Evolutionary conservation across 1,140 invertebrate genomes (phyloP).

Genomic region (Pissodes strobi): DNA sequence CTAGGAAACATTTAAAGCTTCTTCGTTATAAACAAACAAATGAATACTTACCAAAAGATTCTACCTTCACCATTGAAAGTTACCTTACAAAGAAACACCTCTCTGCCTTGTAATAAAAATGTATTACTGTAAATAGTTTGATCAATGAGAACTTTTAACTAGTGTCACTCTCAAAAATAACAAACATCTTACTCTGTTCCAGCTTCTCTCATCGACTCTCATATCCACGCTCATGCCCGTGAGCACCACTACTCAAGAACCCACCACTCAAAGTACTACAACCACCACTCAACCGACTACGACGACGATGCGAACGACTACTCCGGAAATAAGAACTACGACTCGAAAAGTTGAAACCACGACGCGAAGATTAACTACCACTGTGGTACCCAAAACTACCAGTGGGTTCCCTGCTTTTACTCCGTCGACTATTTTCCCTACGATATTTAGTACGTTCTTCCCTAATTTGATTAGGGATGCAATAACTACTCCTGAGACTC

Average conservation of each 20-base stretch:
- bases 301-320: slow-evolving; percentile 45
- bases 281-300: slow-evolving; percentile 47
- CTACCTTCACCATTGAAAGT: too few species aligned
- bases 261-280: slow-evolving; percentile 26
- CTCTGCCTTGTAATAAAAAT: too few species aligned
- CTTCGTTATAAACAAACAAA: too few species aligned
- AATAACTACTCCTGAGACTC: slow-evolving; percentile 6
- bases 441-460: slow-evolving; percentile 39
- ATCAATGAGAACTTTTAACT: neutral
- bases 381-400: too few species aligned
- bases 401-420: slow-evolving; percentile 8
- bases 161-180: neutral
- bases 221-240: neutral
- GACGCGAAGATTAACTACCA: slow-evolving; percentile 34
- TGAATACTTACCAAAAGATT: too few species aligned
- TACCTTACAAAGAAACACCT: too few species aligned
- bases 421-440: slow-evolving; percentile 25
- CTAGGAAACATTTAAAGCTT: too few species aligned
- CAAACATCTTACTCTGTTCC: neutral
- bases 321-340: slow-evolving; percentile 13
- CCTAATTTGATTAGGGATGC: slow-evolving; percentile 37
- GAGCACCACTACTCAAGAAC: slow-evolving; percentile 16
- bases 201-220: slow-evolving; percentile 2
- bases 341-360: slow-evolving; percentile 11
- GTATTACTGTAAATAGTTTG: too few species aligned